Evolutionary conservation across 2,888 invertebrate genomes (phyloP), one percentile per base, ranked within the genome.

Genomic region (Dynastes tityus): DNA sequence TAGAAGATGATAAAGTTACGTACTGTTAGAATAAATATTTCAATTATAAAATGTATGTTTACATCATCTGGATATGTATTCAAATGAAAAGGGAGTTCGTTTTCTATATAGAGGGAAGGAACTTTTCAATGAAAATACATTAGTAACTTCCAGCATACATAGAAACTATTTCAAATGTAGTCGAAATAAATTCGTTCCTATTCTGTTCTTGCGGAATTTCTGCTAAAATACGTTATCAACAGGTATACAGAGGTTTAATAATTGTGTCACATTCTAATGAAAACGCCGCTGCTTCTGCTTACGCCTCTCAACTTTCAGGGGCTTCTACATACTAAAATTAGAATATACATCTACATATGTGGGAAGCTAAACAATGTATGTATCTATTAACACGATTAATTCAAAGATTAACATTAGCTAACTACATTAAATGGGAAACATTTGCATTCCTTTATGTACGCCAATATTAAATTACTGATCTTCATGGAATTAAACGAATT

Each of bases 211-310:
- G 37, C 45, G 68, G 68, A 68, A 68, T 68, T 68, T 51, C 68
- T 13, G 27, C 29, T 51, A 49, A 68, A 68, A 68, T 68, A 68
- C 68, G 68, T 68, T 68, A 68, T 68, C 68, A 68, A 68, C 68
- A 68, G 68, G 68, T 68, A 61, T 9, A 65, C 65, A 65, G 65
- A 37, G 32, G 45, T 45, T 65, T 65, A 65, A 65, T 65, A 65
- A 65, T 65, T 65, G 40, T 16, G 65, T 65, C 65, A 65, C 65
- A 65, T 65, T 65, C 40, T 65, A 65, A 45, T 65, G 65, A 65
- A 65, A 65, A 65, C 55, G 55, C 6, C n/a, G 45, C 45, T 45
- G 45, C 45, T 45, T 45, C 45, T 45, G 45, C 45, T 45, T 45
- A 8, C 11, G 45, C 45, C 45, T 45, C 45, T 45, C 45, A 45